Percentiles rank a stretch among this genome's conserved stretches.
Evolutionary conservation across 1,140 invertebrate genomes (phyloP).

Genomic region (Panagrolaimus sp.): DNA sequence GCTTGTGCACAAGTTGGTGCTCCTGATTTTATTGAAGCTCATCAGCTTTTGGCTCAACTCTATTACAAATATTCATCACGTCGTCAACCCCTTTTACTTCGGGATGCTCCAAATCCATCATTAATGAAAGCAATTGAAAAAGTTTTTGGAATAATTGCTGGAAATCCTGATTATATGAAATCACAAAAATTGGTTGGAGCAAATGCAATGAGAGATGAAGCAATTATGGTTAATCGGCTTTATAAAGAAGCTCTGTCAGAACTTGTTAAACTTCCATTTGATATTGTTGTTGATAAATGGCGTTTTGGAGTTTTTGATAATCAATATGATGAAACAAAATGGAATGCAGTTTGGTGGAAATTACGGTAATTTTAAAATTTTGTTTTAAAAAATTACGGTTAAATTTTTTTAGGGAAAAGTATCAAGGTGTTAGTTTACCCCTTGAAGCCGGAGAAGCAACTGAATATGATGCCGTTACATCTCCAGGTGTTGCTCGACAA

Average conservation of each 20-base stretch:
- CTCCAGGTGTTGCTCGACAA: conserved; percentile 37
- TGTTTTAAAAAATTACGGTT: too few relatives aligned
- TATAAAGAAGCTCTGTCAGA: conserved; percentile 42
- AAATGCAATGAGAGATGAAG: conserved; percentile 22
- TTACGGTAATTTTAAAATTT: conserved; percentile 18
- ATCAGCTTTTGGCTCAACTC: conserved; percentile 41
- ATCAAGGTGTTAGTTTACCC: conserved; percentile 41
- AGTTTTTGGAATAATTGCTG: conserved; percentile 37
- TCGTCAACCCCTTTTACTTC: conserved; percentile 37
- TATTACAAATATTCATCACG: conserved; percentile 45
- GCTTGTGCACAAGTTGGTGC: conserved; percentile 36
- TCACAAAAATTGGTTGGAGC: conserved; percentile 27
- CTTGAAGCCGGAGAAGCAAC: conserved; percentile 17
- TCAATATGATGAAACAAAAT: conserved; percentile 26
- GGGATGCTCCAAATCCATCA: conserved; percentile 47
- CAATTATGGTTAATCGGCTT: conserved; percentile 29
- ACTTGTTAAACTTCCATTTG: conserved; percentile 43
- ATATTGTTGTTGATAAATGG: conserved; percentile 38
- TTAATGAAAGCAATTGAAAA: conserved; percentile 32
- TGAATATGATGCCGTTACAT: conserved; percentile 35
- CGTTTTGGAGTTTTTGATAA: conserved; percentile 39
- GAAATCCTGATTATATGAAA: conserved; percentile 43
- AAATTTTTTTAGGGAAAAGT: conserved; percentile 20
- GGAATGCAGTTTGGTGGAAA: conserved; percentile 42
- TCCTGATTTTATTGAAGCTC: conserved; percentile 42